Conservation (phyloP, 2,113 vertebrate species). For the Rhizomys pruinosus region DNA sequence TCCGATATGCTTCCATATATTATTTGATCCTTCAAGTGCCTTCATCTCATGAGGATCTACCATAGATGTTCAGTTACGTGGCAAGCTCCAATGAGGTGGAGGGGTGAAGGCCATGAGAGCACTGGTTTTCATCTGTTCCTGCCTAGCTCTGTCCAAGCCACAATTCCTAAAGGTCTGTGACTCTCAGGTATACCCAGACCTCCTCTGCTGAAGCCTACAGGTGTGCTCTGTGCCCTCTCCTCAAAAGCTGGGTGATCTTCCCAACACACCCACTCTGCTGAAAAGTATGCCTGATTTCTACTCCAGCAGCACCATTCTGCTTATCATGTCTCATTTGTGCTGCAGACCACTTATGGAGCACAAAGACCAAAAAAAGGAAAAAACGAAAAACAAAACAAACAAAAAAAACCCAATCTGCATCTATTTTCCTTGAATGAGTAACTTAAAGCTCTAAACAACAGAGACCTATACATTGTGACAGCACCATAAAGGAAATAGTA, state of each 20-base stretch:
- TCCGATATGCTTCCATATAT: background rate
- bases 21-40: background rate
- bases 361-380: background rate
- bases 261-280: background rate
- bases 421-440: background rate
- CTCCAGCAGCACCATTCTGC: background rate
- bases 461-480: background rate
- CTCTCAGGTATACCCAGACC: background rate
- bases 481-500: background rate
- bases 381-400: no score
- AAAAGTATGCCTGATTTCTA: background rate
- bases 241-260: background rate
- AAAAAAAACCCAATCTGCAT: background rate
- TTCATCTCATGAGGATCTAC: background rate
- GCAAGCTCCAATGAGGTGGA: background rate
- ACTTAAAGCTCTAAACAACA: conserved; percentile 10
- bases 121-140: background rate
- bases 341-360: background rate
- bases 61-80: background rate
- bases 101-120: background rate
- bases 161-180: background rate
- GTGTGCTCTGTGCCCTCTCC: background rate
- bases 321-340: background rate
- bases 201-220: background rate
- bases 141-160: background rate